These are phyloP conservation scores for Caenorhabditis latens DNA, from an alignment of 1,140 invertebrate species.

Conservation along the genomic window DNA sequence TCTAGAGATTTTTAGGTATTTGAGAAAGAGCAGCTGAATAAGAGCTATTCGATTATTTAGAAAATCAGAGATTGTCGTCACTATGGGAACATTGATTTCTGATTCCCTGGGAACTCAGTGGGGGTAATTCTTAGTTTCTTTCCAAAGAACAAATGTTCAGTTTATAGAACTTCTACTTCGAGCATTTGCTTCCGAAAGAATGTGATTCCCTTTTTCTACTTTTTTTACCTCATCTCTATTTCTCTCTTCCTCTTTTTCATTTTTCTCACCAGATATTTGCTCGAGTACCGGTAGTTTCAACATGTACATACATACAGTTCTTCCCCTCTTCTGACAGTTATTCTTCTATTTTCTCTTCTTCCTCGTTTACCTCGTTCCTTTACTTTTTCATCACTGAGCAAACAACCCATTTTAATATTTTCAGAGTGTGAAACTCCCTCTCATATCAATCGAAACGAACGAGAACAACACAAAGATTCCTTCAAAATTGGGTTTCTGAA, in stretches of 20 bases:
- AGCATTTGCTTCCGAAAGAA: no score
- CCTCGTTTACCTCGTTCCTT: background rate
- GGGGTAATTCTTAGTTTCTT: background rate
- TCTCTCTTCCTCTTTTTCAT: background rate
- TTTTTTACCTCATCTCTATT: background rate
- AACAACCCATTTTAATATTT: constrained; percentile 3
- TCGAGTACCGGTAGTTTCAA: constrained; percentile 48
- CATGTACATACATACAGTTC: constrained; percentile 4
- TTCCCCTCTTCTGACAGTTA: constrained; percentile 4
- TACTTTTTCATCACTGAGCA: background rate
- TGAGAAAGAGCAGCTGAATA: no score
- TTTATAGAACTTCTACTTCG: no score
- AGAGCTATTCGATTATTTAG: background rate
- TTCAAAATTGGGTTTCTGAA: background rate
- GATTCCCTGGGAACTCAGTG: background rate
- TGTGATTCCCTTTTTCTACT: no score
- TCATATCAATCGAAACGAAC: constrained; percentile 12
- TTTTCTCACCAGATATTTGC: constrained; percentile 38
- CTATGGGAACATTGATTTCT: background rate
- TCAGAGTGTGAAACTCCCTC: constrained; percentile 2
- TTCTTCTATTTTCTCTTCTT: constrained; percentile 14
- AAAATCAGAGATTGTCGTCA: background rate
- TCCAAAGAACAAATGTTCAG: background rate
- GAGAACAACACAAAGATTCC: background rate
- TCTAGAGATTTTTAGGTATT: no score